Evolutionary conservation across 2,113 vertebrate species (phyloP).

Genomic region (Phaethornis superciliosus): DNA sequence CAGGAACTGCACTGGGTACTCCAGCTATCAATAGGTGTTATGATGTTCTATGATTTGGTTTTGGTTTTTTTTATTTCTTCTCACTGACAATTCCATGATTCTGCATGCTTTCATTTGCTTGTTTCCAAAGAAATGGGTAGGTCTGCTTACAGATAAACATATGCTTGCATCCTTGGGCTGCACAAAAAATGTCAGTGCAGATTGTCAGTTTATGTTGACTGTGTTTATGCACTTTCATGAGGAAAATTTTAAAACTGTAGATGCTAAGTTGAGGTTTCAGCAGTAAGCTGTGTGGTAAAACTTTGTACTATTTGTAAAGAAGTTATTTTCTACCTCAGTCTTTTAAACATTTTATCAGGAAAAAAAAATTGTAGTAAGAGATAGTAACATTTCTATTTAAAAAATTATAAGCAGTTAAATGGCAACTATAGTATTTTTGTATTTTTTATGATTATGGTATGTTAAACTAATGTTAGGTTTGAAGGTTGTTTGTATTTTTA

Average conservation of each 20-base stretch:
- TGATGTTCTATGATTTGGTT: not conserved
- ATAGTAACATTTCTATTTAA: not conserved
- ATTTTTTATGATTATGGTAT: not conserved
- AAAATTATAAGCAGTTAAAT: not conserved
- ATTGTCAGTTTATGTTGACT: not conserved
- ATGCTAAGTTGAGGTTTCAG: not conserved
- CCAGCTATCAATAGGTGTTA: not conserved
- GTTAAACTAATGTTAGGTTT: not conserved
- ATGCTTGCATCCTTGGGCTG: not conserved
- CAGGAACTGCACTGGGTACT: not conserved
- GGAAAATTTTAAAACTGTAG: not conserved
- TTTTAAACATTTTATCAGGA: not conserved
- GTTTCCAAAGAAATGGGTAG: not conserved
- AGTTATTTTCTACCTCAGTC: not conserved
- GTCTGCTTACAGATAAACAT: not conserved
- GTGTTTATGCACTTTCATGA: not conserved
- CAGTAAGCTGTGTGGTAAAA: not conserved
- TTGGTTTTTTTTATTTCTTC: not conserved
- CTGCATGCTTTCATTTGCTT: not conserved
- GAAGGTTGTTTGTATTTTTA: not conserved
- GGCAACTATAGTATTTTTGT: not conserved
- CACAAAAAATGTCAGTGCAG: not conserved
- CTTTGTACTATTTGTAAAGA: not conserved
- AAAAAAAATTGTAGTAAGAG: not conserved
- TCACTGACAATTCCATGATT: not conserved